Evolutionary conservation across 2,888 invertebrate genomes (phyloP).

Genomic region (Pristionchus maxplancki): DNA sequence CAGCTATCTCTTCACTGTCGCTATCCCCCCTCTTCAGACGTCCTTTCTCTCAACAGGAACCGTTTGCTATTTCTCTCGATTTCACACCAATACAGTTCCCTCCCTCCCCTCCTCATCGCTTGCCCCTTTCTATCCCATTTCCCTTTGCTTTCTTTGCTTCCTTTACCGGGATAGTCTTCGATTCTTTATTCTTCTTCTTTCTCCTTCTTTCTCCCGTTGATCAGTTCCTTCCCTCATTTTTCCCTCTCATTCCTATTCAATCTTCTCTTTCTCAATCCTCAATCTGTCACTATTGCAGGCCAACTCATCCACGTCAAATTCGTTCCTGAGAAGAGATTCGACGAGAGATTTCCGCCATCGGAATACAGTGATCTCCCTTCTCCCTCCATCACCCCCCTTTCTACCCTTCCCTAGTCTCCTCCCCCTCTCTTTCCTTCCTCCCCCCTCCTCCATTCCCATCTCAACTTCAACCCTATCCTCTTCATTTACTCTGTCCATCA

Average conservation of each 20-base stretch:
- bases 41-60: not conserved
- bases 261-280: not conserved
- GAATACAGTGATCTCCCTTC: not conserved
- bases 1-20: not conserved
- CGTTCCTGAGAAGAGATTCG: conserved; percentile 43
- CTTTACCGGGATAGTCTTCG: not conserved
- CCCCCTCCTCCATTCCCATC: not conserved
- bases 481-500: not conserved
- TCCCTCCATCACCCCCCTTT: not conserved
- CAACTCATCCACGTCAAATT: conserved; percentile 47
- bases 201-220: not conserved
- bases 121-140: not conserved
- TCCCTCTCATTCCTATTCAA: not conserved
- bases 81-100: not conserved
- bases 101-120: not conserved
- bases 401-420: not conserved
- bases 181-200: not conserved
- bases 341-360: conserved; percentile 10
- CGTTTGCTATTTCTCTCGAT: not conserved
- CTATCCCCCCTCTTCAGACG: not conserved
- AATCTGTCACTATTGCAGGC: conserved; percentile 33
- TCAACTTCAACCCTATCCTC: not conserved
- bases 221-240: too few relatives aligned
- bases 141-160: not conserved
- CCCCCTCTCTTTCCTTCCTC: not conserved